A percentile compares a stretch with the other conserved stretches of the same genome.
Evolutionary conservation across 2,888 invertebrate genomes (phyloP).

Genomic region (Peribatodes rhomboidaria): DNA sequence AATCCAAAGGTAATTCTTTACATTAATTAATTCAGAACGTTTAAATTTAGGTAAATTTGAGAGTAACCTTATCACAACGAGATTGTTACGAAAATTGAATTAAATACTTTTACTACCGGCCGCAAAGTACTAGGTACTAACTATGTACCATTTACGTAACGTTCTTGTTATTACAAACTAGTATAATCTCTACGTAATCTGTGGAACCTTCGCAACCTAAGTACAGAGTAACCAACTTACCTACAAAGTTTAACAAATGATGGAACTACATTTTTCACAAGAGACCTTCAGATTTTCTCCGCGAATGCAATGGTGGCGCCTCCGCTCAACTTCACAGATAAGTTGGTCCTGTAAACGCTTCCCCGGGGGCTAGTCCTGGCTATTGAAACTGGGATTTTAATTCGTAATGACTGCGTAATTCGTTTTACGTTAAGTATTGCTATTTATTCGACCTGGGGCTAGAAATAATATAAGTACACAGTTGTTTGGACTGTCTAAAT

Average conservation of each 20-base stretch:
- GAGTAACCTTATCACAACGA: no score
- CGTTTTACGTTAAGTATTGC: slow-evolving; percentile 23
- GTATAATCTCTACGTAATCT: slow-evolving; percentile 1
- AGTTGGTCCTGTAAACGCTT: not conserved
- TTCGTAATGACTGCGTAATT: slow-evolving; percentile 41
- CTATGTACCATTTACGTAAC: not conserved
- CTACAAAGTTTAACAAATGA: not conserved
- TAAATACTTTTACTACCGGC: no score
- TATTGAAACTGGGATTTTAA: slow-evolving; percentile 34
- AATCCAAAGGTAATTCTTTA: no score
- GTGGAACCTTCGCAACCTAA: not conserved
- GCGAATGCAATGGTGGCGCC: not conserved
- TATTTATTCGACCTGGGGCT: slow-evolving; percentile 19
- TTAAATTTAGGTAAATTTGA: no score
- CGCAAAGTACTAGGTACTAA: not conserved
- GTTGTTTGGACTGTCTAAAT: no score
- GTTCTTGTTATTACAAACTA: not conserved
- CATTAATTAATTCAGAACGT: no score
- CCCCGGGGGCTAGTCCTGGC: slow-evolving; percentile 25
- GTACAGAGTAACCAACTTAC: not conserved
- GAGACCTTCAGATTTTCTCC: not conserved
- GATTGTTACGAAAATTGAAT: no score
- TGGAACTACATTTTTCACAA: not conserved
- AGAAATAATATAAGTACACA: no score
- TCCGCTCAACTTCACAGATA: not conserved